phyloP scores from a whole-genome alignment of 2,888 invertebrate species.

The Aphidius colemani region DNA sequence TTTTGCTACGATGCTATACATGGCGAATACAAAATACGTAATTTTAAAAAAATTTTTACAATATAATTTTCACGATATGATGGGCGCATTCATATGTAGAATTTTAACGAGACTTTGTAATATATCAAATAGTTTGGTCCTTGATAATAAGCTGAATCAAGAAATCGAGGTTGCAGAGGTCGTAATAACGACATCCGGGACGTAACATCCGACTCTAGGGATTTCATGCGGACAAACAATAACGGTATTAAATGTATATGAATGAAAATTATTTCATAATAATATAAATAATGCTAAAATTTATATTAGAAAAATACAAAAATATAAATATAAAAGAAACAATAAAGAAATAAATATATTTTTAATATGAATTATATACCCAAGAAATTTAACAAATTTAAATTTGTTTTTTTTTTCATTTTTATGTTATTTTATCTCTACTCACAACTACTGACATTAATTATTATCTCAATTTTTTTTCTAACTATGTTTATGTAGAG shows the following conservation, averaged over 20 bases:
- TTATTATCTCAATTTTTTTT: too few species aligned
- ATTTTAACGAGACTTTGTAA: not conserved
- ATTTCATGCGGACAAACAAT: not conserved
- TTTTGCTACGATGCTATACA: conserved; percentile 31
- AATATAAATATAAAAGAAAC: too few species aligned
- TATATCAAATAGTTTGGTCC: conserved; percentile 13
- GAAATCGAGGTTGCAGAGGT: conserved; percentile 28
- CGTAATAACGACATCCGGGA: conserved; percentile 24
- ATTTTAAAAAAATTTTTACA: conserved; percentile 16
- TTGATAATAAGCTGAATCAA: conserved; percentile 20
- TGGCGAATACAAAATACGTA: conserved; percentile 37
- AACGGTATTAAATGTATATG: too few species aligned
- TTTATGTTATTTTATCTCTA: too few species aligned
- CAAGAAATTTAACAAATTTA: too few species aligned
- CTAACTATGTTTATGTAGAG: too few species aligned
- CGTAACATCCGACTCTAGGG: conserved; percentile 4
- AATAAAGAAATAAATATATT: too few species aligned
- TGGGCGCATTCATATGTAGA: not conserved
- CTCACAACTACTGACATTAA: too few species aligned
- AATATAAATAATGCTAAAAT: conserved; percentile 13
- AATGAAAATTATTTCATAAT: not conserved
- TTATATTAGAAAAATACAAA: too few species aligned
- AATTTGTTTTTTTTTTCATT: too few species aligned
- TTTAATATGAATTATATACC: too few species aligned
- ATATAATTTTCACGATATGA: not conserved